Base-by-base conservation (phyloP, 2,113 vertebrate genomes). In the Hippocampus mohnikei region DNA sequence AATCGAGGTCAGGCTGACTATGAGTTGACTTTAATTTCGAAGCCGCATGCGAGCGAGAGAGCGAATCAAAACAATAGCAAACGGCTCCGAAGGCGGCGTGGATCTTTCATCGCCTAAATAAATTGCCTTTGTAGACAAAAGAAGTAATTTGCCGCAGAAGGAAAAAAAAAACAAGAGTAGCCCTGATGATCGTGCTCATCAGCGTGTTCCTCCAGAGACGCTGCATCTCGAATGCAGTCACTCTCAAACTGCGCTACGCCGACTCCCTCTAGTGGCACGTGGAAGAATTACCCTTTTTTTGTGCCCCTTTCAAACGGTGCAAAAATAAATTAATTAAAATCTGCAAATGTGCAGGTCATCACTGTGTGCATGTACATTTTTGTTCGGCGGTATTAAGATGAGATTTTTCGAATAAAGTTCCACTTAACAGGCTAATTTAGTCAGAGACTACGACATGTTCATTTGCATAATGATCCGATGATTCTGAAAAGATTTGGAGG, bases 381-480 rank as follows among this genome's bases (percentile, higher is more conserved):
- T 4, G 52, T 55, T 23, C 23, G 8, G 3, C 3, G 21, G 46
- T 50, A 50, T 50, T 50, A 50, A 50, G 46, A 18, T 50, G 5
- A 18, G 46, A 50, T 50, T 18, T 50, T 16, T 50, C 18, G 0
- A 81, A 66, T 84, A 82, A 81, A 82, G 70, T 77, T 76, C 71
- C 74, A 73, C 79, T 87, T 89, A 88, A 89, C 84, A 83, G 83
- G 72, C 65, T 84, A 90, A 90, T 92, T 90, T 89, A 91, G 89
- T 84, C 86, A 21, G 59, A 70, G 89, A 91, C 91, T 90, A 91
- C 91, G 79, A 92, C 89, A 91, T 91, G 90, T 92, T 91, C 79
- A 93, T 93, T 90, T 92, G 84, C 90, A 92, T 92, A 91, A 93
- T 90, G 87, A 88, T 88, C 87, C 74, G 75, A 91, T 88, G 87